Evolutionary conservation across 1,140 invertebrate genomes (phyloP), one percentile per base, ranked within the genome.

Genomic region (Triops cancriformis): DNA sequence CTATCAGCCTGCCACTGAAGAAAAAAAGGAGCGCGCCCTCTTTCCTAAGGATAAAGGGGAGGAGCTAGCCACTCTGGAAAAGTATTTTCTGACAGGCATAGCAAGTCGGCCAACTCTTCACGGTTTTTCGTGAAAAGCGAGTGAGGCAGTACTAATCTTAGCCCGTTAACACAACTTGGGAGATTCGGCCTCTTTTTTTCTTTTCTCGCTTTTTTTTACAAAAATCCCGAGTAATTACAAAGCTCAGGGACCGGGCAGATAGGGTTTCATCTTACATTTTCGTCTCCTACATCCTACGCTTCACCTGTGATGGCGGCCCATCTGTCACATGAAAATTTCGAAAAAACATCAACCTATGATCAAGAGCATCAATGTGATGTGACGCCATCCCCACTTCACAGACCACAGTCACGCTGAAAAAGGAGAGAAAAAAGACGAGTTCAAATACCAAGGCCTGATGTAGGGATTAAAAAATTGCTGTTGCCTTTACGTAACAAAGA

Each of bases 231-330:
- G 51, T 64, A 64, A 64, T 64, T 64, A 64, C 23, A 12, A 23
- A 64, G 18, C 9, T 64, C 51, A 2, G 51, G 18, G 51, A 64
- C n/a, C 14, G 51, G 51, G 51, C 51, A 64, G 51, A 64, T 64
- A 64, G 51, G 51, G 51, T 64, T 64, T 64, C 51, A 64, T 64
- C 51, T 23, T 64, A 64, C 6, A 64, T 64, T 64, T 64, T 64
- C 51, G 51, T 64, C 51, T 23, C 51, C 23, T 23, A 14, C 51
- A 64, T 64, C 51, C 51, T 64, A 64, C n/a, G 51, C 51, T 64
- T 64, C 51, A 64, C 51, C 51, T 64, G 51, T 64, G 51, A 64
- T 64, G 51, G 51, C 51, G 23, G 51, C 51, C 51, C 51, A 64
- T 64, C 51, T 64, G 51, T 64, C 51, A 64, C n/a, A 14, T 64